Evolutionary conservation across 2,797 vertebrate species (phyloP).

Genomic region (Clarias laeviceps): DNA sequence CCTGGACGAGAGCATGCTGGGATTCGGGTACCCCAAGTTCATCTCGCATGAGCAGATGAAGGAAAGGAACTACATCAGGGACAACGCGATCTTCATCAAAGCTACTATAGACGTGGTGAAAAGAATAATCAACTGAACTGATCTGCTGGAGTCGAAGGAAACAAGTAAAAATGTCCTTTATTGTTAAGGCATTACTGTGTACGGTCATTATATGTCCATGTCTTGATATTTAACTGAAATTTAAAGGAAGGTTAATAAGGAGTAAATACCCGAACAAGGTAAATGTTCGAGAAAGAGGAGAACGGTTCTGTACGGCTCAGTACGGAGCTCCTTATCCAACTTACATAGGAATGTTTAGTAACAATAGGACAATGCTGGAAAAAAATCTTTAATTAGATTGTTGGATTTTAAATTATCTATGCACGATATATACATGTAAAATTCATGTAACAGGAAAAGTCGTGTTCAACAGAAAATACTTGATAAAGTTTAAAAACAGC

Average conservation of each 20-base stretch:
- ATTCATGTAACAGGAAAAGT: neutral
- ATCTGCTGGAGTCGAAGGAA: neutral
- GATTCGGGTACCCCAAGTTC: slow-evolving; percentile 97
- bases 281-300: neutral
- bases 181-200: neutral
- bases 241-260: neutral
- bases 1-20: slow-evolving; percentile 93
- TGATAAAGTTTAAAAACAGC: neutral
- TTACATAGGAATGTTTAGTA: neutral
- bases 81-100: slow-evolving; percentile 93
- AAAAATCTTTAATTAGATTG: neutral
- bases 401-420: neutral
- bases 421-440: neutral
- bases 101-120: slow-evolving; percentile 94
- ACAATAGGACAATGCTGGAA: neutral
- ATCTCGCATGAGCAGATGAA: slow-evolving; percentile 97
- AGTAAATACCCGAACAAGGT: neutral
- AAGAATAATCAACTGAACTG: slow-evolving; percentile 77
- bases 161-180: neutral
- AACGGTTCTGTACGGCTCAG: neutral
- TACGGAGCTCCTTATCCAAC: neutral
- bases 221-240: neutral
- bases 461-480: neutral
- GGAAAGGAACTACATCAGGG: slow-evolving; percentile 94
- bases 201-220: neutral